phyloP scores from a whole-genome alignment of 2,888 invertebrate genomes.

The Lasioglossum morio region DNA sequence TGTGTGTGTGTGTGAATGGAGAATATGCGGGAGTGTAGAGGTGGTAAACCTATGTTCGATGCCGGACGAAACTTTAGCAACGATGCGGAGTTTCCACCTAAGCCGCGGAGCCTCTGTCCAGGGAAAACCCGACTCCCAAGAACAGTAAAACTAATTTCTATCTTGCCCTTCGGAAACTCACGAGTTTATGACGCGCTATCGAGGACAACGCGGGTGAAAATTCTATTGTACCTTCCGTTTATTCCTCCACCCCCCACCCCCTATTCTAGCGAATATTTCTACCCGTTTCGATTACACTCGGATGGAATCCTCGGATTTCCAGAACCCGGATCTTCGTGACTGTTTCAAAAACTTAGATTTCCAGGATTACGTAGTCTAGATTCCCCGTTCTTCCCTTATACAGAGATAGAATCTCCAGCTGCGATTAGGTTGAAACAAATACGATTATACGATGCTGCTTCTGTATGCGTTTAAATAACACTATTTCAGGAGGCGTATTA shows the following conservation, averaged over 20 bases:
- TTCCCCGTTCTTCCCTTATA: background rate
- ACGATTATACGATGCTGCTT: background rate
- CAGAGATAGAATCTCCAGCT: background rate
- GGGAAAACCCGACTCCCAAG: conserved; percentile 18
- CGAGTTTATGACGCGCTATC: conserved; percentile 7
- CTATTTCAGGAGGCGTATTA: no score
- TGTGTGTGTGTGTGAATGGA: background rate
- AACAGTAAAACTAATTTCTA: conserved; percentile 25
- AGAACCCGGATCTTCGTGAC: background rate
- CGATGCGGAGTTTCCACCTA: conserved; percentile 5
- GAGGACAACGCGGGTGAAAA: background rate
- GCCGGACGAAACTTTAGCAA: conserved; percentile 18
- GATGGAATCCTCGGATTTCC: background rate
- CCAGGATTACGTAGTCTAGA: background rate
- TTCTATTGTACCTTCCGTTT: conserved; percentile 5
- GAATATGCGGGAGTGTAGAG: background rate
- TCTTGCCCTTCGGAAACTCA: conserved; percentile 8
- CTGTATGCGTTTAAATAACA: background rate
- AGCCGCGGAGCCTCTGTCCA: conserved; percentile 26
- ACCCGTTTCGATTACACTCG: background rate
- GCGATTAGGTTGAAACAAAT: background rate
- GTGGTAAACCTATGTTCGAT: conserved; percentile 12
- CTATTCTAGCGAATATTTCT: background rate
- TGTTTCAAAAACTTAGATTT: background rate
- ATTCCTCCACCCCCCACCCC: background rate